Evolutionary conservation across 2,888 invertebrate genomes (phyloP).

Genomic region (Eremobia ochroleuca): DNA sequence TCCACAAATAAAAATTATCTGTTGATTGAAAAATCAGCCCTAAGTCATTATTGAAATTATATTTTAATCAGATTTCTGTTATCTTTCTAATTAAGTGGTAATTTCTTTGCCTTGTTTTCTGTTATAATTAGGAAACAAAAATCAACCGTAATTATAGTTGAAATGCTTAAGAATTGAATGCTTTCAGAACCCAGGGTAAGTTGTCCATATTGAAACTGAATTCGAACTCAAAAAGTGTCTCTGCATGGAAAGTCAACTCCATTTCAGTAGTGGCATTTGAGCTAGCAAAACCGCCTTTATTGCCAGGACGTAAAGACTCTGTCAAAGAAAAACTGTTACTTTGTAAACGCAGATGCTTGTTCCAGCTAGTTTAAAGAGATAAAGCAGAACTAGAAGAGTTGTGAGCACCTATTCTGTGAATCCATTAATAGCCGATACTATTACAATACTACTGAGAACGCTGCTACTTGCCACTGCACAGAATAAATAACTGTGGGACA

Average conservation of each 20-base stretch:
- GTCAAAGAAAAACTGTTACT: not conserved
- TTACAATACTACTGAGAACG: constrained; percentile 36
- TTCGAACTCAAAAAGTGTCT: not conserved
- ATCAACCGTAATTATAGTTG: not conserved
- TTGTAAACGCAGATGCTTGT: not conserved
- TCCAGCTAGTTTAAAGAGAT: constrained; percentile 9
- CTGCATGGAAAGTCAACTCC: not conserved
- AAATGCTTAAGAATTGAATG: not conserved
- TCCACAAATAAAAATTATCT: no score
- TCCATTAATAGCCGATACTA: not conserved
- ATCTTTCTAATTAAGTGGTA: not conserved
- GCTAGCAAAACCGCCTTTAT: not conserved
- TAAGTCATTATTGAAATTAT: not conserved
- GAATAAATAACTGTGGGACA: constrained; percentile 21
- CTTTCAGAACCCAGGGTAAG: not conserved
- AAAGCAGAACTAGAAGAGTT: constrained; percentile 17
- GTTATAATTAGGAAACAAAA: not conserved
- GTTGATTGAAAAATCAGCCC: no score
- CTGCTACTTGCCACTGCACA: constrained; percentile 4
- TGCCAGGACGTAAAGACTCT: not conserved
- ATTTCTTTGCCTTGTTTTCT: not conserved
- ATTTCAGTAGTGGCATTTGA: not conserved
- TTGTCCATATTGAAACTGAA: not conserved
- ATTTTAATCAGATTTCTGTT: not conserved
- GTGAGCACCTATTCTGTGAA: constrained; percentile 21